Evolutionary conservation across 1,140 invertebrate genomes (phyloP).

Genomic region (Musca vetustissima): DNA sequence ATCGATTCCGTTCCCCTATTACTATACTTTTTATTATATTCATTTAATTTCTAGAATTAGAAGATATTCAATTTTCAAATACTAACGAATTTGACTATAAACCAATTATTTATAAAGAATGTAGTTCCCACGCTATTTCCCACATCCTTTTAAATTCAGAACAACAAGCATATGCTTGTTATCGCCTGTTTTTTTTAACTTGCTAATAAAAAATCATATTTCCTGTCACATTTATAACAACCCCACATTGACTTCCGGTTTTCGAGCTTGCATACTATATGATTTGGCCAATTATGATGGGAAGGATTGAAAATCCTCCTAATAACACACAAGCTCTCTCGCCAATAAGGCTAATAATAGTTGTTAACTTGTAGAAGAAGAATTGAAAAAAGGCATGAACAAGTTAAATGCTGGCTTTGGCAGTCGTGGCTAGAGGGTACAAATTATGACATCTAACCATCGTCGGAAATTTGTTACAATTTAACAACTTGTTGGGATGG

Average conservation of each 20-base stretch:
- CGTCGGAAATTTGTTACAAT: not conserved
- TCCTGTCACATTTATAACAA: no score
- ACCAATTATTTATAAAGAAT: no score
- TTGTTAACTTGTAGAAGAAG: not conserved
- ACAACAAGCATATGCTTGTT: no score
- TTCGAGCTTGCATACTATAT: not conserved
- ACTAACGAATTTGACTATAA: no score
- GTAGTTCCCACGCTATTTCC: no score
- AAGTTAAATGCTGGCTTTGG: constrained; percentile 5
- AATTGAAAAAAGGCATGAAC: not conserved
- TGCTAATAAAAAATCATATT: no score
- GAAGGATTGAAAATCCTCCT: constrained; percentile 11
- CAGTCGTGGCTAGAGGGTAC: not conserved
- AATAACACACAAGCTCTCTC: not conserved
- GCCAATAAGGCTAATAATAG: constrained; percentile 19
- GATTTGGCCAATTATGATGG: not conserved
- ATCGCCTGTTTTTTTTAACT: no score
- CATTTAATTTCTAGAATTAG: no score
- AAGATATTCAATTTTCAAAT: no score
- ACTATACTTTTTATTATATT: no score
- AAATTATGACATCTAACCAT: not conserved
- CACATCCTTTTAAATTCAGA: no score
- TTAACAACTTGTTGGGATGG: constrained; percentile 13
- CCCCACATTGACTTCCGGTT: not conserved
- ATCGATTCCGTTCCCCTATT: no score